Percentiles rank a stretch among this genome's conserved stretches.
Conservation (phyloP, 2,888 invertebrate genomes). For the Thymelicus acteon region DNA sequence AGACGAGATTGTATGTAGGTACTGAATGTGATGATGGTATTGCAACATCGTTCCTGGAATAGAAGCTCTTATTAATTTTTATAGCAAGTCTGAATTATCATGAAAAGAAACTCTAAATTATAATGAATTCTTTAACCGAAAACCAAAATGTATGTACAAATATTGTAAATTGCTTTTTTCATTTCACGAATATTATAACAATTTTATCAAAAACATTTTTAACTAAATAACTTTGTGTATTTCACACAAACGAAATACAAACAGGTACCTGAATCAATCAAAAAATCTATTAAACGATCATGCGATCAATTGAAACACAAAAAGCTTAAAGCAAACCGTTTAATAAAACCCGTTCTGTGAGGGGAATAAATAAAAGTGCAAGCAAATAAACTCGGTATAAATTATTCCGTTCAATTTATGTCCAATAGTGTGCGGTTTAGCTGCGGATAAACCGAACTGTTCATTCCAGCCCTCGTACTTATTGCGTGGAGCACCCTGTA, state of each 20-base stretch:
- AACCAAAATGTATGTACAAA: no score
- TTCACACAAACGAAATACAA: neutral
- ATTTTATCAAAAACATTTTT: no score
- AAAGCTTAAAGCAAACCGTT: slow-evolving; percentile 3
- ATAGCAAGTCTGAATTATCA: no score
- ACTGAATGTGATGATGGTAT: no score
- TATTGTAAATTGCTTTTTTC: no score
- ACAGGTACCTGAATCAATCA: neutral
- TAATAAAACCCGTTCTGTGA: neutral
- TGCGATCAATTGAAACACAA: neutral
- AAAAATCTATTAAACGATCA: slow-evolving; percentile 4
- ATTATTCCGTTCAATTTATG: slow-evolving; percentile 64
- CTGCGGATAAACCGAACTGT: slow-evolving; percentile 50
- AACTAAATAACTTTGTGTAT: no score
- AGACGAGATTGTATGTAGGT: no score
- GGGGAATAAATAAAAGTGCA: slow-evolving; percentile 44
- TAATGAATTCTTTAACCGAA: no score
- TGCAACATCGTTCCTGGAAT: no score
- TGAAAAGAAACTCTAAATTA: no score
- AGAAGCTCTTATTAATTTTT: no score
- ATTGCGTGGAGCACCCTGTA: slow-evolving; percentile 56
- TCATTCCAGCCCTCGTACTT: slow-evolving; percentile 48
- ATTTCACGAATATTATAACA: no score
- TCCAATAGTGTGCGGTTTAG: slow-evolving; percentile 52
- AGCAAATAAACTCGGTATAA: slow-evolving; percentile 47